Conservation (phyloP, 2,113 vertebrate species). For the Pantherophis guttatus region DNA sequence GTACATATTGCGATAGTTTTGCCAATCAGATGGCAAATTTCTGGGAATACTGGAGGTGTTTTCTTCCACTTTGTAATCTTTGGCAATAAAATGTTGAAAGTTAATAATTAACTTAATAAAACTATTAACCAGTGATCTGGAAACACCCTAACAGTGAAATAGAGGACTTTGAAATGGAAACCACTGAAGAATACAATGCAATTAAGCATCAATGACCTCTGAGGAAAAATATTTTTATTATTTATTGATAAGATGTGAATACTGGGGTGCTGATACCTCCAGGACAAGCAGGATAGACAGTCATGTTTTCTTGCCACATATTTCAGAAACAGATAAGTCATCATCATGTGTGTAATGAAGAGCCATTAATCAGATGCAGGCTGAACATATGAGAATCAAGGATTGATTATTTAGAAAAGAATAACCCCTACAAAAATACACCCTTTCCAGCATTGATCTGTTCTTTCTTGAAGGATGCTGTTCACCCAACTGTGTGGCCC, state of each 20-base stretch:
- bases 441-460: not conserved
- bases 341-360: not conserved
- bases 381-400: not conserved
- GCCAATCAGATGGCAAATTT: slow-evolving; percentile 7
- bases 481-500: not conserved
- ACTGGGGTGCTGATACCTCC: not conserved
- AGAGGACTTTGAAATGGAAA: slow-evolving; percentile 15
- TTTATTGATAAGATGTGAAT: slow-evolving; percentile 28
- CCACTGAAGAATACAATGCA: slow-evolving; percentile 42
- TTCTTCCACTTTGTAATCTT: slow-evolving; percentile 25
- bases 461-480: not conserved
- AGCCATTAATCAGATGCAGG: not conserved
- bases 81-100: slow-evolving; percentile 18
- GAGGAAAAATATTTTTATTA: slow-evolving; percentile 32
- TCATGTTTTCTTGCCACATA: not conserved
- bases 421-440: accelerated
- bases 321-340: not conserved
- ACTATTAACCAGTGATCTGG: slow-evolving; percentile 38
- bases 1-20: not conserved
- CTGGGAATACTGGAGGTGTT: not conserved
- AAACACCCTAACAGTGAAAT: slow-evolving; percentile 40
- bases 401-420: not conserved
- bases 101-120: slow-evolving; percentile 42
- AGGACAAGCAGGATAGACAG: not conserved
- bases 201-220: slow-evolving; percentile 55